These are phyloP conservation scores for Nansenia antarctica DNA, from an alignment of 2,113 vertebrate genomes.

Conservation along the genomic window DNA sequence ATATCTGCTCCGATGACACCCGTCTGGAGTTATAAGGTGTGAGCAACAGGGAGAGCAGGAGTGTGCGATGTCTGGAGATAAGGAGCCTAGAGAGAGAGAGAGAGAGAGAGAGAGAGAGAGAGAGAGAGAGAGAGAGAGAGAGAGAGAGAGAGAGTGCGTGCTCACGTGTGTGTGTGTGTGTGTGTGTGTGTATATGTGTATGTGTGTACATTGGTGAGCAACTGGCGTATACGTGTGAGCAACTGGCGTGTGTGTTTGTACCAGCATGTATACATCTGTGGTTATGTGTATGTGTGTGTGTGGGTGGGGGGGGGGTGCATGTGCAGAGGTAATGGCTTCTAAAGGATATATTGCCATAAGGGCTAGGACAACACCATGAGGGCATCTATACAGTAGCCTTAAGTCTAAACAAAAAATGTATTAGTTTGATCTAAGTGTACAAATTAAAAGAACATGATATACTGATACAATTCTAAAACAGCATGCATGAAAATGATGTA, in stretches of 20 bases:
- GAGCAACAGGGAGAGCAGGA: conserved; percentile 8
- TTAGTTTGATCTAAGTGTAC: too few species aligned
- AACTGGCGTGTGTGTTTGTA: not conserved
- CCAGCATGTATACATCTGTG: not conserved
- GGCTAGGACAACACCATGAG: too few species aligned
- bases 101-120: not conserved
- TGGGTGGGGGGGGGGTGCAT: not conserved
- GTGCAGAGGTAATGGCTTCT: too few species aligned
- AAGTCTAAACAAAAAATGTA: too few species aligned
- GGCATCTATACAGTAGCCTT: too few species aligned
- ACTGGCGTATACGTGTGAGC: not conserved
- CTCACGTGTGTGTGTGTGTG: not conserved
- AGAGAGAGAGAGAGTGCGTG: not conserved
- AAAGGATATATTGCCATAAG: too few species aligned
- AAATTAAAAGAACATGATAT: too few species aligned
- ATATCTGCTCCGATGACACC: conserved; percentile 6
- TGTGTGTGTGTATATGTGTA: not conserved
- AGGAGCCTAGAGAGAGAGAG: not conserved
- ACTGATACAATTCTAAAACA: too few species aligned
- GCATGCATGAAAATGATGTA: too few species aligned
- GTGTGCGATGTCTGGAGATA: conserved; percentile 15
- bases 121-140: not conserved
- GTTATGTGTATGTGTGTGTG: not conserved
- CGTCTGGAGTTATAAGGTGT: conserved; percentile 18
- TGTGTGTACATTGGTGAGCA: too few species aligned